A percentile compares a stretch with the other conserved stretches of the same genome.
These are phyloP conservation scores for Mythimna albipuncta DNA, from an alignment of 2,888 invertebrate species.

Conservation along the genomic window DNA sequence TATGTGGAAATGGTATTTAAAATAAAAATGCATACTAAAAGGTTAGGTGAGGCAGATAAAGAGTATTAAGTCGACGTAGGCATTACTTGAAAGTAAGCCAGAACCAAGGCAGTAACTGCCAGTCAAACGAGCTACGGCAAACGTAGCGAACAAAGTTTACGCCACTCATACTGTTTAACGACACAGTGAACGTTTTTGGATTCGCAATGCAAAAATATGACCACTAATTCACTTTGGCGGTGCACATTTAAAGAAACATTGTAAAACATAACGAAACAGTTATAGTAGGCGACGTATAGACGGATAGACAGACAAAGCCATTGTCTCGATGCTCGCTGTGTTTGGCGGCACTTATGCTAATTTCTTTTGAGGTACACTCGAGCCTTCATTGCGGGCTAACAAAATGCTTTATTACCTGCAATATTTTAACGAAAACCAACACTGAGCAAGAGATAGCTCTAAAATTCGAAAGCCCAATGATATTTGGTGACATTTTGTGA, in stretches of 20 bases:
- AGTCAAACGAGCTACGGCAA: slow-evolving; percentile 59
- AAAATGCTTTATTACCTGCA: slow-evolving; percentile 80
- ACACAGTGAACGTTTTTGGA: slow-evolving; percentile 63
- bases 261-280: slow-evolving; percentile 80
- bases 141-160: slow-evolving; percentile 69
- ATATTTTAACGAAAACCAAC: slow-evolving; percentile 75
- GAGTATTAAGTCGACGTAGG: slow-evolving; percentile 53
- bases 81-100: slow-evolving; percentile 52
- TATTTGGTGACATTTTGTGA: slow-evolving; percentile 11
- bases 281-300: slow-evolving; percentile 80
- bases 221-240: slow-evolving; percentile 72
- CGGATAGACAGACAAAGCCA: slow-evolving; percentile 87
- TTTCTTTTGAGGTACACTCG: slow-evolving; percentile 85
- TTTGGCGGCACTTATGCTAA: slow-evolving; percentile 88
- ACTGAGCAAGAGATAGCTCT: slow-evolving; percentile 59
- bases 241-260: slow-evolving; percentile 76
- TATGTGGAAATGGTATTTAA: slow-evolving; percentile 61
- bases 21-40: slow-evolving; percentile 64
- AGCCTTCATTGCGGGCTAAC: slow-evolving; percentile 79
- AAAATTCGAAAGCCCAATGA: slow-evolving; percentile 34
- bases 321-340: slow-evolving; percentile 83
- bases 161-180: slow-evolving; percentile 65
- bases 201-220: slow-evolving; percentile 66
- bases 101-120: slow-evolving; percentile 53
- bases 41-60: slow-evolving; percentile 62